Conservation (phyloP, 2,888 invertebrate species). For the Drosophila kuntzei region DNA sequence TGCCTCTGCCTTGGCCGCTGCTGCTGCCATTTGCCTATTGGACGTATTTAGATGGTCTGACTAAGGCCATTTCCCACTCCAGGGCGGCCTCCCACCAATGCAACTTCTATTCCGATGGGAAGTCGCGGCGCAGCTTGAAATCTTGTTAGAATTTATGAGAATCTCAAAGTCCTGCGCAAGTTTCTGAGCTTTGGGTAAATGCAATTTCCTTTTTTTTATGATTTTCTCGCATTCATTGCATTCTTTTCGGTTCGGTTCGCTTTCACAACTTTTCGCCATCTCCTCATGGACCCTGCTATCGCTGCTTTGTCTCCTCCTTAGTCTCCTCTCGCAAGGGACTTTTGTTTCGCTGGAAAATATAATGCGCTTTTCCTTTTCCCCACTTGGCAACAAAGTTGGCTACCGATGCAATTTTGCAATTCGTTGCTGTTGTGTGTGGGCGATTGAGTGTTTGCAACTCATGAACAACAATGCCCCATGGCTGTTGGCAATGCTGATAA, state of each 20-base stretch:
- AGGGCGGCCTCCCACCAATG: conserved; percentile 24
- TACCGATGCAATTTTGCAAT: conserved; percentile 48
- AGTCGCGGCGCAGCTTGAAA: conserved; percentile 68
- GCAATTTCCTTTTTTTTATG: conserved; percentile 80
- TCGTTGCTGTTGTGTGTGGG: conserved; percentile 40
- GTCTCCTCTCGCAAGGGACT: conserved; percentile 15
- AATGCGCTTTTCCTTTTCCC: conserved; percentile 58
- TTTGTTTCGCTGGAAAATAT: conserved; percentile 61
- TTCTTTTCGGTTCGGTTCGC: conserved; percentile 67
- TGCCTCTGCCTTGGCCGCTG: conserved; percentile 52
- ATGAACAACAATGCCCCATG: conserved; percentile 45
- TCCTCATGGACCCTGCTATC: neutral
- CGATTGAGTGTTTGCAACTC: conserved; percentile 41
- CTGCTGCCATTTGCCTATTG: conserved; percentile 75
- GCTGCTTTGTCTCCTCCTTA: no score
- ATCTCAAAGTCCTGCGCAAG: conserved; percentile 79
- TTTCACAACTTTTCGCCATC: conserved; percentile 56
- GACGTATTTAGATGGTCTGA: conserved; percentile 33
- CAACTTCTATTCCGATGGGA: conserved; percentile 43
- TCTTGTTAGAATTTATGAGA: conserved; percentile 83
- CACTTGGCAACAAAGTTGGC: conserved; percentile 74
- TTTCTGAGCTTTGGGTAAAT: conserved; percentile 74
- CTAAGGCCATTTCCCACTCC: conserved; percentile 5
- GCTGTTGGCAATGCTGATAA: conserved; percentile 71
- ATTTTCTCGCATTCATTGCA: conserved; percentile 67